Conservation (phyloP, 2,888 invertebrate species). For the Dicyrtomina minuta region DNA sequence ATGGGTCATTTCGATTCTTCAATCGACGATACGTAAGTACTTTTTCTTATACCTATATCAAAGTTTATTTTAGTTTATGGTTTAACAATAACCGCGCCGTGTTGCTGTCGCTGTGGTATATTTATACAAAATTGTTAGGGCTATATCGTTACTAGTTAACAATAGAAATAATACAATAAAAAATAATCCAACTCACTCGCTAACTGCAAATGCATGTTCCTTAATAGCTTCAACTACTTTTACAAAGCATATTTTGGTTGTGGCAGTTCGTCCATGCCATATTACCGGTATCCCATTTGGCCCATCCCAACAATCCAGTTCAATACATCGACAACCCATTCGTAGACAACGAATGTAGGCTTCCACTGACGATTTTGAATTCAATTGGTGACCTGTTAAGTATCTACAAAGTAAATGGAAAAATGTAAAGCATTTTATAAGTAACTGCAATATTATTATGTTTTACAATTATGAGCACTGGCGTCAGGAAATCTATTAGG, state of each 20-base stretch:
- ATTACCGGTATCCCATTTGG: slow-evolving; percentile 61
- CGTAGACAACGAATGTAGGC: slow-evolving; percentile 77
- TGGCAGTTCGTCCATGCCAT: slow-evolving; percentile 62
- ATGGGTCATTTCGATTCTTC: too few relatives aligned
- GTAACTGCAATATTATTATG: too few relatives aligned
- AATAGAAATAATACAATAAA: slow-evolving; percentile 2
- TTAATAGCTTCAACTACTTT: slow-evolving; percentile 59
- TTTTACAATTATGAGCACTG: too few relatives aligned
- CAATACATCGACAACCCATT: slow-evolving; percentile 74
- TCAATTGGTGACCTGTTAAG: slow-evolving; percentile 94
- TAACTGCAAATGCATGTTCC: slow-evolving; percentile 58
- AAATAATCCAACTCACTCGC: slow-evolving; percentile 56
- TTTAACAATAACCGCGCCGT: too few relatives aligned
- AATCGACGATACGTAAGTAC: too few relatives aligned
- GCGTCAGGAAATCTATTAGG: too few relatives aligned
- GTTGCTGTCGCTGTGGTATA: too few relatives aligned
- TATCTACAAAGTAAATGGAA: slow-evolving; percentile 60
- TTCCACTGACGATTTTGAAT: slow-evolving; percentile 84
- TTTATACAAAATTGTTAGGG: too few relatives aligned
- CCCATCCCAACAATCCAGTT: slow-evolving; percentile 59
- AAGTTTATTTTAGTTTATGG: too few relatives aligned
- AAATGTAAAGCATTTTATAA: too few relatives aligned
- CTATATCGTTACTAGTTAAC: not conserved
- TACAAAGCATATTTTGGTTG: slow-evolving; percentile 57
- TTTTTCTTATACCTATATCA: too few relatives aligned